phyloP scores from a whole-genome alignment of 2,888 invertebrate genomes.

The Blastobasis adustella region DNA sequence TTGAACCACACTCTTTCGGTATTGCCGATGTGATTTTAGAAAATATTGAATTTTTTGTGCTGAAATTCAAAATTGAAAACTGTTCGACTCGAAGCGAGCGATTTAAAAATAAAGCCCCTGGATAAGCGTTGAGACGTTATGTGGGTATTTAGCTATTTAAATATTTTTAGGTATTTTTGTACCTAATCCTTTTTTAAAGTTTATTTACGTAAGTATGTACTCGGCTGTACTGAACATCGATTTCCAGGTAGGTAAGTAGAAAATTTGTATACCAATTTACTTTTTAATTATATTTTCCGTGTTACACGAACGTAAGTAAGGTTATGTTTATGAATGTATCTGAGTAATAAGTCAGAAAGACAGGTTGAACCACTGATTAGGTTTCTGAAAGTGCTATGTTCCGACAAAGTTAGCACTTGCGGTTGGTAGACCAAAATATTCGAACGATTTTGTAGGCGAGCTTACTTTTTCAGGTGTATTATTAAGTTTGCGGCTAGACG shows the following conservation, averaged over 20 bases:
- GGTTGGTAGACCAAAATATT: slow-evolving; percentile 3
- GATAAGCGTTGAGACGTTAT: too few relatives aligned
- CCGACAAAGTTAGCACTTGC: slow-evolving; percentile 12
- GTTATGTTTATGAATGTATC: slow-evolving; percentile 47
- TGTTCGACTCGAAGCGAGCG: too few relatives aligned
- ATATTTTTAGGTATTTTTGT: too few relatives aligned
- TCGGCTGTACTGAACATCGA: too few relatives aligned
- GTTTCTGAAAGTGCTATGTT: slow-evolving; percentile 31
- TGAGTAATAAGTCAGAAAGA: slow-evolving; percentile 49
- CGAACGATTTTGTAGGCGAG: slow-evolving; percentile 15
- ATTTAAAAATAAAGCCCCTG: too few relatives aligned
- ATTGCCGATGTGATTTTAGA: too few relatives aligned
- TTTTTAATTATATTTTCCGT: slow-evolving; percentile 45
- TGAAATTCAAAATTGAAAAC: too few relatives aligned
- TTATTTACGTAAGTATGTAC: too few relatives aligned
- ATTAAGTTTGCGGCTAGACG: slow-evolving; percentile 31
- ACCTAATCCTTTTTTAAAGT: background rate
- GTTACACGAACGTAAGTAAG: slow-evolving; percentile 36
- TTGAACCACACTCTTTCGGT: too few relatives aligned
- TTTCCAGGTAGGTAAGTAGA: background rate
- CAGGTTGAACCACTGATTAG: slow-evolving; percentile 59
- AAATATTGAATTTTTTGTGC: too few relatives aligned
- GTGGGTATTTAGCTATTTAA: too few relatives aligned
- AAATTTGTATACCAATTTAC: background rate
- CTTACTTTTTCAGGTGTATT: slow-evolving; percentile 21